Conservation (phyloP, 2,113 vertebrate species). For the Gorilla gorilla region DNA sequence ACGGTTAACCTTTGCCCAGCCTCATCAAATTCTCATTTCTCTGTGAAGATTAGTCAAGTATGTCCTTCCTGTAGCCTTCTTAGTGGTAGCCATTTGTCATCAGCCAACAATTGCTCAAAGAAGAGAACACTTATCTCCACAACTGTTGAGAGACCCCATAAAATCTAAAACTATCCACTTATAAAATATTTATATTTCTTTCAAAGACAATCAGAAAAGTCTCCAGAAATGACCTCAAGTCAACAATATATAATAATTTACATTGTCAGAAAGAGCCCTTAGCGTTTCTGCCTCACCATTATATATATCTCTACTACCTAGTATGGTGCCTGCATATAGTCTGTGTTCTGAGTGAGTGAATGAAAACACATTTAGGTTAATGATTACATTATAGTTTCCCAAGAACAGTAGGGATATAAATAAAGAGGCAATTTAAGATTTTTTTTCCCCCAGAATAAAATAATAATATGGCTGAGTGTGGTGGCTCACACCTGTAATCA, state of each 20-base stretch:
- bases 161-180: background rate
- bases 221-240: background rate
- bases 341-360: background rate
- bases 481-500: too few relatives aligned
- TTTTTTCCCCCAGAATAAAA: conserved; percentile 22
- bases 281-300: background rate
- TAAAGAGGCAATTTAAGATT: background rate
- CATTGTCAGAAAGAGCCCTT: background rate
- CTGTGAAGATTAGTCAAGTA: background rate
- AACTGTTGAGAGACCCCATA: background rate
- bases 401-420: background rate
- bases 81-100: background rate
- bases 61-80: background rate
- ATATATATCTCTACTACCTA: too few relatives aligned
- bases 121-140: background rate
- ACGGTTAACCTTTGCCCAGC: background rate
- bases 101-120: background rate
- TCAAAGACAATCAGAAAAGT: background rate
- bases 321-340: background rate
- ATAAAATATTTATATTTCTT: background rate
- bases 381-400: conserved; percentile 5
- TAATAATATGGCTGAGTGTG: background rate
- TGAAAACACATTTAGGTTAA: background rate
- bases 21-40: background rate
- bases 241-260: background rate